phyloP scores from a whole-genome alignment of 2,888 invertebrate genomes.

The Drosophila antonietae region DNA sequence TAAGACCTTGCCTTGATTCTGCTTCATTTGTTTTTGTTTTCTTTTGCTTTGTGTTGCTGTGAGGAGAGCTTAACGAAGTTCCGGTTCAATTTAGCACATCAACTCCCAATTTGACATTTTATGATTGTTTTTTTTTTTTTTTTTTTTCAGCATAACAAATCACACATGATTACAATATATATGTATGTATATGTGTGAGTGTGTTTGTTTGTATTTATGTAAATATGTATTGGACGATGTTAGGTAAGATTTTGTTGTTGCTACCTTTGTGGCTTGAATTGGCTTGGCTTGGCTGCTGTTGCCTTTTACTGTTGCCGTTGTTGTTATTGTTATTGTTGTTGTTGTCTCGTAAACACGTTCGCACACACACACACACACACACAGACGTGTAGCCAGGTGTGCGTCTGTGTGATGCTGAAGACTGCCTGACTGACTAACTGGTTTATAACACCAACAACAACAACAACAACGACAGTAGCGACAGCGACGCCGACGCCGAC shows the following conservation, averaged over 20 bases:
- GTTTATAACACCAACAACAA: constrained; percentile 60
- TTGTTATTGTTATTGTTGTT: constrained; percentile 35
- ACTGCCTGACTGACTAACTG: constrained; percentile 72
- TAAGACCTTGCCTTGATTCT: constrained; percentile 33
- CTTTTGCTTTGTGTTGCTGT: not conserved
- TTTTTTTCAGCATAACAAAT: constrained; percentile 28
- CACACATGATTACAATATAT: constrained; percentile 38
- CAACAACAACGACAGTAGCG: constrained; percentile 21
- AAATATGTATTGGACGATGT: constrained; percentile 39
- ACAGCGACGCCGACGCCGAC: constrained; percentile 18
- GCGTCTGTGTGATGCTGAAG: constrained; percentile 68
- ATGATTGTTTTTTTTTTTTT: constrained; percentile 19
- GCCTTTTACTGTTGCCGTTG: not conserved
- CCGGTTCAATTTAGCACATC: constrained; percentile 54
- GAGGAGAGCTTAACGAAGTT: constrained; percentile 26
- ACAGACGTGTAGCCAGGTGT: constrained; percentile 2
- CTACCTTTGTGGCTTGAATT: constrained; percentile 24
- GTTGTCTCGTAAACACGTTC: constrained; percentile 73
- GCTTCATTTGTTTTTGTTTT: not conserved
- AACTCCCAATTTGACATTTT: constrained; percentile 52
- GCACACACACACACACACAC: constrained; percentile 35
- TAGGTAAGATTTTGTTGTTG: constrained; percentile 52
- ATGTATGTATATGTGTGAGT: not conserved
- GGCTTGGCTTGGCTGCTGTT: constrained; percentile 44
- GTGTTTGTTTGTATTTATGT: constrained; percentile 27